Conservation (phyloP, 1,140 invertebrate genomes). For the Aricia agestis region DNA sequence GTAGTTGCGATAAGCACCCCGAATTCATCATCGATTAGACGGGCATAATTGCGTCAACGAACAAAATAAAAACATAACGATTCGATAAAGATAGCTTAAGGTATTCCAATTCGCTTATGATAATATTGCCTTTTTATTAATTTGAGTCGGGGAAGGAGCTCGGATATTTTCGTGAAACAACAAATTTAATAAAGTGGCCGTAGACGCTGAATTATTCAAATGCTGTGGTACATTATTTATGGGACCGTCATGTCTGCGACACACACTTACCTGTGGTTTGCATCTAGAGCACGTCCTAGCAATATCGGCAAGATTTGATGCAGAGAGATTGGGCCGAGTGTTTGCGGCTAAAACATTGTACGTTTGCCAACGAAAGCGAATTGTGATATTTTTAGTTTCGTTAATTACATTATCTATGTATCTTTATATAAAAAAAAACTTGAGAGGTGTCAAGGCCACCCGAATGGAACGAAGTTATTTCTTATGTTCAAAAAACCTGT, state of each 20-base stretch:
- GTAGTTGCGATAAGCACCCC: too few species aligned
- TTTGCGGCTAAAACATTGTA: constrained; percentile 11
- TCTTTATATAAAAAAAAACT: too few species aligned
- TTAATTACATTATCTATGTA: not conserved
- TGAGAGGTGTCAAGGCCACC: too few species aligned
- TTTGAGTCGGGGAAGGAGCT: constrained; percentile 39
- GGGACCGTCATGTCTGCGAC: constrained; percentile 65
- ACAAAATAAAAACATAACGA: constrained; percentile 12
- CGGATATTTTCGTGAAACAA: constrained; percentile 67
- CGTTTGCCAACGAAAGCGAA: not conserved
- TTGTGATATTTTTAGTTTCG: not conserved
- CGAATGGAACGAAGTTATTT: too few species aligned
- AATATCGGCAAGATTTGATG: constrained; percentile 50
- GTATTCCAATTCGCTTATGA: constrained; percentile 37
- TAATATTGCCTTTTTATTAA: constrained; percentile 48
- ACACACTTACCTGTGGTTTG: constrained; percentile 62
- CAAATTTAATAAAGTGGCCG: constrained; percentile 71
- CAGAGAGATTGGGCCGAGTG: constrained; percentile 34
- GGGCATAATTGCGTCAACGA: not conserved
- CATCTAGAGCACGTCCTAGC: constrained; percentile 61
- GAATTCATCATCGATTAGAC: not conserved
- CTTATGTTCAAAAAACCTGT: too few species aligned
- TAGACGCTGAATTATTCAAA: constrained; percentile 68
- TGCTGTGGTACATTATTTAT: constrained; percentile 67
- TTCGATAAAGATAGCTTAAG: constrained; percentile 29